A percentile compares a stretch with the other conserved stretches of the same genome.
These are phyloP conservation scores for Thunnus maccoyii DNA, from an alignment of 2,113 vertebrate genomes.

Conservation along the genomic window DNA sequence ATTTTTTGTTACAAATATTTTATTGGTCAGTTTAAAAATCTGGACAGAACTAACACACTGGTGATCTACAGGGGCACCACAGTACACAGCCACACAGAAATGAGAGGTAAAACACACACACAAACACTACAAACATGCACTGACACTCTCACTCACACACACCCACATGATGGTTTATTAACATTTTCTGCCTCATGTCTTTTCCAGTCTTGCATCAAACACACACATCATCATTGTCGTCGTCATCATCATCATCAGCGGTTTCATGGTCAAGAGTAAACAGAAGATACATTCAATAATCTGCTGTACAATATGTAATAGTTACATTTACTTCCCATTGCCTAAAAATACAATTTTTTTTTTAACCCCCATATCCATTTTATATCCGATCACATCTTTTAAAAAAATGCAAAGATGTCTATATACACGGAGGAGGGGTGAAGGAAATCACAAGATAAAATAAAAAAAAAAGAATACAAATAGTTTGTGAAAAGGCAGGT, in stretches of 20 bases:
- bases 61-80: conserved; percentile 72
- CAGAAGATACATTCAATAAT: conserved; percentile 87
- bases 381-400: conserved; percentile 62
- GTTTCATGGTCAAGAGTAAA: conserved; percentile 76
- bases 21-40: conserved; percentile 77
- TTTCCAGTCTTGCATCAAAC: conserved; percentile 60
- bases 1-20: conserved; percentile 75
- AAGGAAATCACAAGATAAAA: conserved; percentile 61
- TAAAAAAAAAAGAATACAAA: conserved; percentile 62
- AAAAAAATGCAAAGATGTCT: conserved; percentile 73
- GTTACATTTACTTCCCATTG: conserved; percentile 57
- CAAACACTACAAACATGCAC: conserved; percentile 40
- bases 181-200: conserved; percentile 66
- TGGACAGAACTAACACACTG: conserved; percentile 64
- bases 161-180: conserved; percentile 50
- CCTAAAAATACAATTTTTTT: conserved; percentile 82
- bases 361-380: conserved; percentile 30
- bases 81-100: conserved; percentile 66
- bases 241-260: conserved; percentile 33
- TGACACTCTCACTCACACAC: conserved; percentile 26
- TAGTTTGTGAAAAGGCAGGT: conserved; percentile 73
- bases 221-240: conserved; percentile 50
- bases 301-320: conserved; percentile 69
- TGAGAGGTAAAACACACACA: conserved; percentile 54
- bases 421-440: conserved; percentile 65